Percentiles rank a stretch among this genome's conserved stretches.
These are phyloP conservation scores for Drosophila pallidifrons DNA, from an alignment of 1,140 invertebrate genomes.

Conservation along the genomic window DNA sequence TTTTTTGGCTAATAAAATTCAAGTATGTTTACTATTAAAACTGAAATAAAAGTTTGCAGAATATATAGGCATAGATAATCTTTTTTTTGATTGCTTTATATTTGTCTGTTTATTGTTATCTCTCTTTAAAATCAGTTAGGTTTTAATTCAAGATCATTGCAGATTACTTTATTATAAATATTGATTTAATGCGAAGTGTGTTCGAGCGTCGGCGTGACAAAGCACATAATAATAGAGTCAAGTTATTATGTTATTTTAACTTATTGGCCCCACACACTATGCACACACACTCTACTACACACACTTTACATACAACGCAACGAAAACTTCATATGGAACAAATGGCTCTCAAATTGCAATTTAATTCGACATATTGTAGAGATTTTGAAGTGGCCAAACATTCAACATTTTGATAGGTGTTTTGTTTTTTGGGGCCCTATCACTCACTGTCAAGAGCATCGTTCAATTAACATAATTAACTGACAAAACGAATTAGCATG, in stretches of 20 bases:
- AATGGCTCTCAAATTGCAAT: constrained; percentile 70
- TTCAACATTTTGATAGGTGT: constrained; percentile 68
- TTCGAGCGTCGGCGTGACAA: constrained; percentile 15
- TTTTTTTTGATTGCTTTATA: background rate
- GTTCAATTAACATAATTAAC: constrained; percentile 83
- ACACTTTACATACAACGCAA: constrained; percentile 15
- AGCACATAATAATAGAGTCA: constrained; percentile 2
- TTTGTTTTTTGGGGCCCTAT: constrained; percentile 63
- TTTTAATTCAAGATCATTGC: background rate
- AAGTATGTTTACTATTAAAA: background rate
- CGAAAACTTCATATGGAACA: constrained; percentile 18
- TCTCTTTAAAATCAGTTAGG: background rate
- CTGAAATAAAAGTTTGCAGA: background rate
- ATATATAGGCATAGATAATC: background rate
- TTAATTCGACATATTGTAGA: constrained; percentile 68
- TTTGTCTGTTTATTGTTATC: background rate
- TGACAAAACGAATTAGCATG: constrained; percentile 70
- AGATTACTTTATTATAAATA: constrained; percentile 3
- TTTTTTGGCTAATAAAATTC: background rate
- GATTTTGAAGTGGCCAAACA: constrained; percentile 66
- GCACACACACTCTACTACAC: constrained; percentile 23
- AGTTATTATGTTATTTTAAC: constrained; percentile 2
- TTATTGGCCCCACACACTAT: constrained; percentile 9
- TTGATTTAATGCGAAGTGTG: constrained; percentile 9
- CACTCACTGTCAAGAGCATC: constrained; percentile 79